A percentile compares a stretch with the other conserved stretches of the same genome.
Conservation (phyloP, 2,113 vertebrate species). For the Megaleporinus macrocephalus region DNA sequence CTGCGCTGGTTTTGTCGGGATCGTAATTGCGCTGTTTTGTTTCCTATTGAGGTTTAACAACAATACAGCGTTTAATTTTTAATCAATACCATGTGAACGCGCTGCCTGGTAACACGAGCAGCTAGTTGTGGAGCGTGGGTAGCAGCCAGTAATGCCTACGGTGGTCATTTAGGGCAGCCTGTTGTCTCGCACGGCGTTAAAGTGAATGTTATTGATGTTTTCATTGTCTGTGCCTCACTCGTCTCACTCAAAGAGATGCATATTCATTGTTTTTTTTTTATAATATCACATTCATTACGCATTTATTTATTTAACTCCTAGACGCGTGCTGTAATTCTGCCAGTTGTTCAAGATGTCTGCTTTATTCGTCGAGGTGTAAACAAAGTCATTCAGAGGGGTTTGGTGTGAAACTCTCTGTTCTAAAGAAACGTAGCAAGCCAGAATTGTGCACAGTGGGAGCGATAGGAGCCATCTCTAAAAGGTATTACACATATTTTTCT, state of each 20-base stretch:
- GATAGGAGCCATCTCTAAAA: too few species aligned
- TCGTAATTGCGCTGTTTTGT: not conserved
- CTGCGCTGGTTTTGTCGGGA: not conserved
- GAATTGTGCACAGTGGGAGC: too few species aligned
- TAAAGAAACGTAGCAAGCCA: too few species aligned
- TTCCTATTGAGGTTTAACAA: not conserved
- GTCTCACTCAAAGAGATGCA: not conserved
- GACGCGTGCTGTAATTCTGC: too few species aligned
- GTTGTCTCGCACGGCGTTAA: not conserved
- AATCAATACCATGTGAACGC: not conserved
- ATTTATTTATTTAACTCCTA: too few species aligned
- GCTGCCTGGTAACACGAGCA: not conserved
- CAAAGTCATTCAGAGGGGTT: too few species aligned
- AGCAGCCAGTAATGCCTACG: slow-evolving; percentile 4
- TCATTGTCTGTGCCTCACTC: not conserved
- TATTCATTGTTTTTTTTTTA: too few species aligned
- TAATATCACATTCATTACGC: not conserved
- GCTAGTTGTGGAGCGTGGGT: not conserved
- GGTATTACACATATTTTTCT: too few species aligned
- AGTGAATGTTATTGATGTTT: not conserved
- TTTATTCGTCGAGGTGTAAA: too few species aligned
- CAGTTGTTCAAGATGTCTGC: too few species aligned
- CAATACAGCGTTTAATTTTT: not conserved
- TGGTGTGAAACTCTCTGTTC: too few species aligned
- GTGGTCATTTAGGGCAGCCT: not conserved